Evolutionary conservation across 2,888 invertebrate species (phyloP), one percentile per base, ranked within the genome.

Genomic region (Drosophila leonis): DNA sequence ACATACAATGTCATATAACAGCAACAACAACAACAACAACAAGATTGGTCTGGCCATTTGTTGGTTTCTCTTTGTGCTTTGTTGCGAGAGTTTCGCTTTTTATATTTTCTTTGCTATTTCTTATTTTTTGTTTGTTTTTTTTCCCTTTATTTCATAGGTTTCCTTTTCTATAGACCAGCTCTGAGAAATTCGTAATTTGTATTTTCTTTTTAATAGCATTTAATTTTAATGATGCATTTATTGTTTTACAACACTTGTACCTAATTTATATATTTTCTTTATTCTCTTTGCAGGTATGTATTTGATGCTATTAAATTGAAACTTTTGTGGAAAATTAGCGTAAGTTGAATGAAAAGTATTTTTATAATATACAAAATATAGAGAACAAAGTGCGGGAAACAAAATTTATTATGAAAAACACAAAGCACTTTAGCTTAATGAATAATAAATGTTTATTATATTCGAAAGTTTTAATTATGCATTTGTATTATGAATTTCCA

Each of bases 251-350:
- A 46, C 24, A 49, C 44, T 42, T 57, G 49, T 60, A 20, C 13
- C 44, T 4, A 4, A 33, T 48, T 39, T 42, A 51, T 8, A 63
- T n/a, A 7, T 5, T 9, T 37, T 29, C 54, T 39, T 37, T 54
- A 0, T 13, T 33, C 39, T 75, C 20, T 49, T 88, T 86, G 0
- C 80, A 85, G 89, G 87, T 84, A 84, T 62, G 89, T 83, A 66
- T 20, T n/a, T n/a, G 1, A 31, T 31, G n/a, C 9, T 12, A 20
- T 63, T 54, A 10, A n/a, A n/a, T 27, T 27, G 2, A 13, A 33
- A 15, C 6, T 39, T 3, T 0, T 13, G 6, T 10, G 31, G 0
- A 65, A 35, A 6, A 42, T 18, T 24, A 5, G 9, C 42, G 73
- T 65, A 59, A 72, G 52, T 73, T 65, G 1, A 13, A 24, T n/a